Evolutionary conservation across 2,888 invertebrate genomes (phyloP).

Genomic region (Ceramica pisi): DNA sequence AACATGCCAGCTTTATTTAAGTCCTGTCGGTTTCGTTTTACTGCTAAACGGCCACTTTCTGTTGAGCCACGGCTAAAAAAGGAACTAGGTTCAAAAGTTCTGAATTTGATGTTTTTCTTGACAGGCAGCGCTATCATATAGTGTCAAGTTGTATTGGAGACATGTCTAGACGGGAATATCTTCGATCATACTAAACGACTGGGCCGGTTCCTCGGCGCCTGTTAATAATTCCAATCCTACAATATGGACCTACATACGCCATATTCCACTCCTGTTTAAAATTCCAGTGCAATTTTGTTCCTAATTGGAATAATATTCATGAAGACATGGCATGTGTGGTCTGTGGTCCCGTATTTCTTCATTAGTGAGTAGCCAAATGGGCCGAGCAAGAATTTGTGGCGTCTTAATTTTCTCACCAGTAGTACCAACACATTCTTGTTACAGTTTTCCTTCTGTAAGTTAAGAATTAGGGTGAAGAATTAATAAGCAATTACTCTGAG

Average conservation of each 20-base stretch:
- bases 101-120: conserved; percentile 1
- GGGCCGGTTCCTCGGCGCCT: conserved; percentile 47
- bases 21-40: conserved; percentile 5
- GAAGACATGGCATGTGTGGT: conserved; percentile 2
- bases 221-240: conserved; percentile 28
- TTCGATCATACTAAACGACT: conserved; percentile 21
- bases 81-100: background rate
- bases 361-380: conserved; percentile 13
- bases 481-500: background rate
- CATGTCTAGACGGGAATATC: conserved; percentile 45
- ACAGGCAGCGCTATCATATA: background rate
- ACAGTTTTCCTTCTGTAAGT: background rate
- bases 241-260: background rate
- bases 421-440: background rate
- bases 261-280: conserved; percentile 5
- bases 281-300: conserved; percentile 41
- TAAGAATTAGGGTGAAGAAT: background rate
- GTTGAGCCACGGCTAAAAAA: background rate
- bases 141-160: background rate
- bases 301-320: conserved; percentile 17
- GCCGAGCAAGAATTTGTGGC: background rate
- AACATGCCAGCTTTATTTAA: conserved; percentile 9
- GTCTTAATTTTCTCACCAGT: background rate
- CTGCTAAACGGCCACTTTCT: background rate
- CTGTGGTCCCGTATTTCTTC: conserved; percentile 19